Base-by-base conservation (phyloP, 2,797 vertebrate species). In the Hapalemur alaotrensis region DNA sequence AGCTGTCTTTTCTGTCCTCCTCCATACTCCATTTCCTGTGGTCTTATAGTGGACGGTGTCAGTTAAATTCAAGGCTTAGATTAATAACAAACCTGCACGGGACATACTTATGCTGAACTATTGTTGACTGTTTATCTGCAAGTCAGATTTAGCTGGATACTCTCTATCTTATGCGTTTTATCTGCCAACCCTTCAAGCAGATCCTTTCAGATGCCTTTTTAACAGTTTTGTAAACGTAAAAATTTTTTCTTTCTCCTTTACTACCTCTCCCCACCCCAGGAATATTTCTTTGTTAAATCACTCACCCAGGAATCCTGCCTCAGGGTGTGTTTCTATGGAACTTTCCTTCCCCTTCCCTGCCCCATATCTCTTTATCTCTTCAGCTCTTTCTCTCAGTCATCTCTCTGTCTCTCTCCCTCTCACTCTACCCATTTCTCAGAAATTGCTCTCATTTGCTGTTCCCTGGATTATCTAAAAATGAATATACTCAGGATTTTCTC, bases 31-130 rank as follows among this genome's bases (percentile, higher is more conserved):
- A 7, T 25, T 9, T 46, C 2, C 30, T 57, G 46, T 35, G 3
- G 10, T 12, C 30, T 69, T 35, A 5, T 11, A 18, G 4, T 23
- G 54, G 12, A 50, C 15, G 76, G 7, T 72, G 79, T 43, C 57
- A 18, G 65, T 46, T 54, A 78, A 67, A 79, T 35, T 25, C 38
- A 63, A 76, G 67, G 30, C 80, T 90, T 69, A 81, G 78, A 43
- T 72, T 28, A 86, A 91, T 15, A 67, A 69, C 20, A 17, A 41
- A 67, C 46, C 63, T 43, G 3, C 23, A 22, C 17, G 13, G n/a
- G 35, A 35, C 12, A 54, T 61, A 54, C 12, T 50, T 59, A 78
- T 11, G 43, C 52, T 78, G 50, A 50, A 76, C 54, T 25, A 83
- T 70, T 70, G 69, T 41, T 57, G n/a, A 38, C 65, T 28, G 10